These are phyloP conservation scores for Ormyrus rosae DNA, from an alignment of 2,888 invertebrate species.

Conservation along the genomic window DNA sequence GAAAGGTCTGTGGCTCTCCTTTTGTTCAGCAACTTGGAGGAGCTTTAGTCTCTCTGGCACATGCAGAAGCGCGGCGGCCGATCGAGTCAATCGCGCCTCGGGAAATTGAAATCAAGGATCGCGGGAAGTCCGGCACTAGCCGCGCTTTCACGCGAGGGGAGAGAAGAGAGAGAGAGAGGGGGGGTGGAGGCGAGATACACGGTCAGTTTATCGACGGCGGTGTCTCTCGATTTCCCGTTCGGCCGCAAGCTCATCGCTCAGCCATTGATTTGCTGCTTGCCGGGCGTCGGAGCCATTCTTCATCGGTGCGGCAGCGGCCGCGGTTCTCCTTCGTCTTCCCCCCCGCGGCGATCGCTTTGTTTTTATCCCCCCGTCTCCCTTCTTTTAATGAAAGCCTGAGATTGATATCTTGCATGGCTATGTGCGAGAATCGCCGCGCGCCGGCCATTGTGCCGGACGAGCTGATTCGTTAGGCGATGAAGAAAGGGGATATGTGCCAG, in stretches of 20 bases:
- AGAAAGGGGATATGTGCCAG: neutral
- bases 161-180: neutral
- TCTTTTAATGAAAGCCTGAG: conserved; percentile 42
- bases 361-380: neutral
- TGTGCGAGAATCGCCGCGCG: neutral
- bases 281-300: conserved; percentile 22
- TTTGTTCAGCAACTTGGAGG: conserved; percentile 2
- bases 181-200: neutral
- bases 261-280: conserved; percentile 19
- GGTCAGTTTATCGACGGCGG: conserved; percentile 38
- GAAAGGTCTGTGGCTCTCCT: neutral
- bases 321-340: conserved; percentile 7
- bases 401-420: conserved; percentile 31
- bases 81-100: conserved; percentile 33
- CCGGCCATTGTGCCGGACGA: neutral
- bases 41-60: neutral
- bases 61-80: conserved; percentile 10
- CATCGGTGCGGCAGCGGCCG: conserved; percentile 3
- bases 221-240: conserved; percentile 33
- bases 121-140: conserved; percentile 23
- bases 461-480: conserved; percentile 6
- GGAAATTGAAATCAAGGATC: conserved; percentile 52
- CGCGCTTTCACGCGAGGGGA: neutral
- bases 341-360: conserved; percentile 34
- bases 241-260: conserved; percentile 27